Evolutionary conservation across 2,888 invertebrate species (phyloP), one percentile per base, ranked within the genome.

Genomic region (Brachypalpus laphriformis): DNA sequence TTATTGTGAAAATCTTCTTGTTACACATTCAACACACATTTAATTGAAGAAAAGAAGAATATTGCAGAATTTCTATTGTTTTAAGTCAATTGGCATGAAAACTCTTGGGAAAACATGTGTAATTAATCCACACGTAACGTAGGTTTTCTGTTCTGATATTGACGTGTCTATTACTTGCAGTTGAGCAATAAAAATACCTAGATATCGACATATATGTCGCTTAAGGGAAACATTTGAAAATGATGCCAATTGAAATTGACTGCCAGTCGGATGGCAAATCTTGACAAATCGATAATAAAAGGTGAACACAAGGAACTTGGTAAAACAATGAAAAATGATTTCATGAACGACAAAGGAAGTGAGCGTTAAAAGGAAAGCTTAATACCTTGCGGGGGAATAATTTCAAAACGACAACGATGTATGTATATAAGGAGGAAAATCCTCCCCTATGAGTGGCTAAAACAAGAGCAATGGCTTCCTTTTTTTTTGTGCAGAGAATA

Each of bases 301-400:
- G 71, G 59, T 71, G 71, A 4, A 71, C 59, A 71, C 49, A 59
- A 40, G 59, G 40, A 51, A 59, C 25, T 11, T 34, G n/a, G 25
- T n/a, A 37, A 61, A 61, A 49, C 59, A 40, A 59, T 66, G 71
- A 72, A 61, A 59, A 59, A 71, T 71, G 71, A 59, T 49, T 59
- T 42, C 8, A 25, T 37, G 47, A 37, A 47, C 22, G 34, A 45
- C 45, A 45, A 22, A 20, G n/a, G 7, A 14, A 7, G 42, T 4
- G 40, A 31, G 11, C 9, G 28, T 14, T 1, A 16, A 42, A 37
- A 25, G 16, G 37, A 59, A 59, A 28, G 18, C 28, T 47, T 59
- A 37, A 57, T 71, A 20, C 11, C 11, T 31, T 22, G 14, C 5
- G 65, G 22, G 49, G 4, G n/a, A 47, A 20, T 57, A 22, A 49